phyloP scores from a whole-genome alignment of 2,888 invertebrate genomes.

The Epicampocera succincta region DNA sequence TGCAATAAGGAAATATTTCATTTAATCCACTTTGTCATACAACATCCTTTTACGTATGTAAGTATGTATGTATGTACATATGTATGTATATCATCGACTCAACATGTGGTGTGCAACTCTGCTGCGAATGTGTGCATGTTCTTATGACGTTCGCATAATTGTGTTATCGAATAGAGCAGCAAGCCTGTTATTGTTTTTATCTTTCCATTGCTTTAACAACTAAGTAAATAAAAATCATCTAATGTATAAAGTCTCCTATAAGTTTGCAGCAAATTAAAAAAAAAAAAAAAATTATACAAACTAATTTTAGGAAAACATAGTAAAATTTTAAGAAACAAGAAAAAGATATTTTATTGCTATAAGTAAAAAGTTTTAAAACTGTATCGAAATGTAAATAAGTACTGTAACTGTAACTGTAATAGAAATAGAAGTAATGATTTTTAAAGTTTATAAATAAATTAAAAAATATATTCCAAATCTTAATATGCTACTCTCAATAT shows the following conservation, averaged over 20 bases:
- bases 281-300: slow-evolving; percentile 36
- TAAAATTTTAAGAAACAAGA: slow-evolving; percentile 60
- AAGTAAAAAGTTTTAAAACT: slow-evolving; percentile 58
- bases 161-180: slow-evolving; percentile 57
- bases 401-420: slow-evolving; percentile 29
- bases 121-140: slow-evolving; percentile 19
- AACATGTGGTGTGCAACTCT: background rate
- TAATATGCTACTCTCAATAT: slow-evolving; percentile 51
- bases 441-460: slow-evolving; percentile 54
- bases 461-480: slow-evolving; percentile 57
- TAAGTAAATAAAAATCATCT: slow-evolving; percentile 21
- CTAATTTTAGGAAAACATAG: slow-evolving; percentile 54
- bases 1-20: slow-evolving; percentile 29
- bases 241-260: slow-evolving; percentile 48
- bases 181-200: slow-evolving; percentile 44
- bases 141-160: slow-evolving; percentile 2
- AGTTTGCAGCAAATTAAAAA: slow-evolving; percentile 49
- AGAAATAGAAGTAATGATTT: slow-evolving; percentile 46
- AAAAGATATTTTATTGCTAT: slow-evolving; percentile 62
- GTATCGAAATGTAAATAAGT: slow-evolving; percentile 64
- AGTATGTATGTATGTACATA: background rate
- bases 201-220: slow-evolving; percentile 36
- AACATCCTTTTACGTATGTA: background rate
- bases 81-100: slow-evolving; percentile 20
- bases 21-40: slow-evolving; percentile 15